Percentiles rank a stretch among this genome's conserved stretches.
phyloP scores from a whole-genome alignment of 2,797 vertebrate species.

The Rallus crepitans region DNA sequence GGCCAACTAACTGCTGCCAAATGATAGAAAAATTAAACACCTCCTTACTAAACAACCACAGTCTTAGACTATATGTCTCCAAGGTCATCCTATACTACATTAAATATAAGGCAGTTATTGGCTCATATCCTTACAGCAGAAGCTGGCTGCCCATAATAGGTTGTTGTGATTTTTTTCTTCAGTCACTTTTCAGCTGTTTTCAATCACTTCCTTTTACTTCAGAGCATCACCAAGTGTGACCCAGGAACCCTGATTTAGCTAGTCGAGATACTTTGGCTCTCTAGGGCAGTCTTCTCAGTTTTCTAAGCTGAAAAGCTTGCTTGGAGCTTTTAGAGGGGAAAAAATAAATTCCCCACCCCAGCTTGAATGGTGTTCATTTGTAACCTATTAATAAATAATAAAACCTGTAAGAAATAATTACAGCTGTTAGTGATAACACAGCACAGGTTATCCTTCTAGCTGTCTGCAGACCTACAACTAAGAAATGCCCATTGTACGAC shows the following conservation, averaged over 20 bases:
- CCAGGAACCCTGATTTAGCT: background rate
- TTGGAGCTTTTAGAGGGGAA: accelerated
- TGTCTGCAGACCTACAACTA: background rate
- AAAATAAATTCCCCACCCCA: too few species aligned
- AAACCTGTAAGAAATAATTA: background rate
- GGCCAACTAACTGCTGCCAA: background rate
- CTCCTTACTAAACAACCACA: background rate
- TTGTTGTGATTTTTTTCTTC: background rate
- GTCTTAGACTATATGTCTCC: accelerated
- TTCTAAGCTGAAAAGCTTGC: background rate
- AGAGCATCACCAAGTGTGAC: background rate
- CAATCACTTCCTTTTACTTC: background rate
- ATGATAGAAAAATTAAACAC: too few species aligned
- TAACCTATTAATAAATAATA: background rate
- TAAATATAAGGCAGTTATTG: background rate
- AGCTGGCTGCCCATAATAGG: background rate
- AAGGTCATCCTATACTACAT: background rate
- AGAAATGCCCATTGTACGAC: background rate
- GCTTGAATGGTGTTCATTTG: background rate
- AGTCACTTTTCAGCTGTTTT: background rate
- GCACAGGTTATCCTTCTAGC: background rate
- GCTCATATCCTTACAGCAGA: background rate
- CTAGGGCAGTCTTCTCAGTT: background rate
- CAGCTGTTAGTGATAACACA: background rate
- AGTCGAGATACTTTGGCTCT: background rate